Base-by-base conservation (phyloP, 2,797 vertebrate species). In the Amblyopsis hoosieri region DNA sequence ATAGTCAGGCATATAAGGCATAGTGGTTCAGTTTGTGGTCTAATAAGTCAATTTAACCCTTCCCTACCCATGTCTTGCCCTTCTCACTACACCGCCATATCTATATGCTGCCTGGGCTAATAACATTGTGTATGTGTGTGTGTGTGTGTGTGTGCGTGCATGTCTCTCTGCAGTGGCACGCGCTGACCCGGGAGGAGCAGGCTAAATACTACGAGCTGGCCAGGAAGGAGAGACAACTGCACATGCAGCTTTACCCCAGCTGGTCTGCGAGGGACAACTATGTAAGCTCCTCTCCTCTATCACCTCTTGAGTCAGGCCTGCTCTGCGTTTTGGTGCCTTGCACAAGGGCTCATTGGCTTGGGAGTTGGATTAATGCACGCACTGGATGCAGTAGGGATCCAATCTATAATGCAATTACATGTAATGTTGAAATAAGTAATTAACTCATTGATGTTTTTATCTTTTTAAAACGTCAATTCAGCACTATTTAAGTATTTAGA, bases 251-350 rank as follows among this genome's bases (percentile, higher is more conserved):
- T 2, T 99, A 99, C 87, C 97, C 97, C 0, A 98, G 96, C 88
- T 99, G 97, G 97, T 99, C 97, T 12, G 97, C 97, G 59, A 86
- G 97, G 55, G 97, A 99, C 89, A 99, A 99, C 92, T 99, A 99
- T 0, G 97, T 99, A 89, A 98, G 97, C 89, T 49, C 54, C 29
- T 50, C 51, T 58, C 58, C 11, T 31, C 42, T 54, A 14, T 8
- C 17, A 15, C n/a, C n/a, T 48, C 12, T 29, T 31, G 23, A 4
- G 45, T 45, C 23, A 54, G 69, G 52, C 45, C 11, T n/a, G 12
- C 13, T 7, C 23, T 14, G 29, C 8, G 37, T 42, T 42, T 42
- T 42, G 37, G 37, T 42, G 37, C 37, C 37, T 37, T 37, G 37
- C 37, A 37, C 37, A 37, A 37, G 37, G 37, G 6, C 9, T 9